Evolutionary conservation across 2,888 invertebrate species (phyloP), one percentile per base, ranked within the genome.

Genomic region (Agonopterix heracliana): DNA sequence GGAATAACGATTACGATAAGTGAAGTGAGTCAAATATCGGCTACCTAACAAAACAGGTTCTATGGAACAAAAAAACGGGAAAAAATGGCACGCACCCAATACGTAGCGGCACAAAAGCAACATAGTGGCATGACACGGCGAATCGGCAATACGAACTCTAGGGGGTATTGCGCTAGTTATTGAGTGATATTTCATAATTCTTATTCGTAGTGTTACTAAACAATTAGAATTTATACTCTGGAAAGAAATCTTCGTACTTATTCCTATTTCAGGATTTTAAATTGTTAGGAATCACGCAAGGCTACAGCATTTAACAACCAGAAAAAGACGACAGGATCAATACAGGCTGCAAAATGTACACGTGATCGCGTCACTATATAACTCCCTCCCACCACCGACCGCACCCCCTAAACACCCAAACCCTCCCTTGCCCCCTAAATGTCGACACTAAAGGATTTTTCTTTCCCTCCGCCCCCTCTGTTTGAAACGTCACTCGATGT

Each of bases 281-380:
- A 49, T 49, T 40, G 49, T 41, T 11, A 34, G 45, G 9, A 72
- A 76, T 73, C 71, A 76, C 69, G 74, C 69, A 75, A 73, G 68
- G 70, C 60, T 60, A 61, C 67, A 69, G 68, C 70, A 74, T 71
- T 74, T 74, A 73, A 72, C 71, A 75, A 60, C 64, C 69, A 77
- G 76, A 80, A 79, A 75, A 78, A 78, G 75, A 74, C 81, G 83
- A 75, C 74, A 72, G 74, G 78, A 86, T 87, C 87, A 86, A 86
- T 87, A 87, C 84, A 73, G 70, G 79, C 85, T 85, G 85, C 86
- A 87, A 87, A 87, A 85, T 84, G 81, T 85, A 86, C 85, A 87
- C 86, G 85, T 86, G 84, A 85, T 86, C 86, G 81, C 81, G 82
- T 82, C 83, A 86, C 87, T 86, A 85, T 82, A 84, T 82, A 86